Conservation (phyloP, 2,113 vertebrate species). For the Oreochromis spilurus region DNA sequence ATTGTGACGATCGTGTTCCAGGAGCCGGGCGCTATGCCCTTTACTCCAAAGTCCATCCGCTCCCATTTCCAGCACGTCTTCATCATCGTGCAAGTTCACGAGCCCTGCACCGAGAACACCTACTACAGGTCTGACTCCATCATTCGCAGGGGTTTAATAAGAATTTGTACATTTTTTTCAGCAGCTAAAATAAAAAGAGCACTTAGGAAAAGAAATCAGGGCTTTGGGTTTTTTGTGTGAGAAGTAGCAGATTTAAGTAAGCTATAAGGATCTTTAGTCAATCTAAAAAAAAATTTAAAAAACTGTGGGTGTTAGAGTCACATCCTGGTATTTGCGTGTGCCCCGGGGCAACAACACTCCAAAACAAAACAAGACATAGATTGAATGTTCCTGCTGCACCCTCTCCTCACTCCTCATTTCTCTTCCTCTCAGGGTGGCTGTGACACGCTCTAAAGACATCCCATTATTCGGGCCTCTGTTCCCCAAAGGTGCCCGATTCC, state of each 20-base stretch:
- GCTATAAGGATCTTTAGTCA: background rate
- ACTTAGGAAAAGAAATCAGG: background rate
- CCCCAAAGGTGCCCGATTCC: conserved; percentile 79
- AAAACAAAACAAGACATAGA: conserved; percentile 21
- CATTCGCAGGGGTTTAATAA: background rate
- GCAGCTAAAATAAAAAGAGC: background rate
- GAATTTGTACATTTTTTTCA: background rate
- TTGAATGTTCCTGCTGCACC: background rate
- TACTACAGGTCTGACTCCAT: conserved; percentile 79
- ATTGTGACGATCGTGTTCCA: conserved; percentile 93
- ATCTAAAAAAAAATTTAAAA: rapidly evolving
- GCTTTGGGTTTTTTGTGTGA: background rate
- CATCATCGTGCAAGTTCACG: conserved; percentile 80
- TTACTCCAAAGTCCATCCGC: conserved; percentile 85
- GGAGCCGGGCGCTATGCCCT: conserved; percentile 83
- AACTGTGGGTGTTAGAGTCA: background rate
- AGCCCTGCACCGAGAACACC: conserved; percentile 77
- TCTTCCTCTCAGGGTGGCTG: conserved; percentile 76
- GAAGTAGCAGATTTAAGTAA: background rate
- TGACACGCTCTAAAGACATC: conserved; percentile 89
- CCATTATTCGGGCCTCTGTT: conserved; percentile 85
- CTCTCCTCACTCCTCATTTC: conserved; percentile 2
- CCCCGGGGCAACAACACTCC: background rate
- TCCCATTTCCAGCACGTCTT: conserved; percentile 92
- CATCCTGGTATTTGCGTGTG: background rate